Conservation (phyloP, 2,888 invertebrate species). For the Metacarcinus magister region DNA sequence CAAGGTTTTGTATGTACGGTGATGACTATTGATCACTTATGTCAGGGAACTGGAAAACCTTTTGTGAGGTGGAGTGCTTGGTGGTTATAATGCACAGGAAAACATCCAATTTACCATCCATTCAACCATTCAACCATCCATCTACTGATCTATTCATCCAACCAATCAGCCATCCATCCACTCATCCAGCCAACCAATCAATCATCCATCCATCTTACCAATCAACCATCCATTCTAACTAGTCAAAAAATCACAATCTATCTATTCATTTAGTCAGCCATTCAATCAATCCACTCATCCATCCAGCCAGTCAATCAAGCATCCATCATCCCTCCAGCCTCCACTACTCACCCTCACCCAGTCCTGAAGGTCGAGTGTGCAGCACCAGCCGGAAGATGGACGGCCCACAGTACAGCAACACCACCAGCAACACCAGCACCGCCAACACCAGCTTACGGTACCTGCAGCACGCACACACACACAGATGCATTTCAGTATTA, state of each 20-base stretch:
- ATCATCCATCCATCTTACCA: background rate
- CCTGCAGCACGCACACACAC: slow-evolving; percentile 60
- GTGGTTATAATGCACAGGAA: no score
- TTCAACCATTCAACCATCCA: no score
- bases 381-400: slow-evolving; percentile 76
- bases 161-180: background rate
- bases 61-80: no score
- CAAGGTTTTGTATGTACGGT: background rate
- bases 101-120: no score
- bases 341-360: slow-evolving; percentile 64
- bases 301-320: background rate
- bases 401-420: slow-evolving; percentile 80
- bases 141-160: no score
- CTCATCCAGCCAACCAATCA: background rate
- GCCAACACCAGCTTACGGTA: slow-evolving; percentile 79
- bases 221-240: background rate
- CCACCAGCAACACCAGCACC: slow-evolving; percentile 77
- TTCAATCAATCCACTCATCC: background rate
- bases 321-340: background rate
- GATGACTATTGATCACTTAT: no score
- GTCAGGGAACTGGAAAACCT: no score
- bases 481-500: background rate
- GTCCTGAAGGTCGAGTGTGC: slow-evolving; percentile 66
- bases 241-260: background rate
- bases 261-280: background rate